Evolutionary conservation across 2,797 vertebrate species (phyloP).

Genomic region (Diplodus puntazzo): DNA sequence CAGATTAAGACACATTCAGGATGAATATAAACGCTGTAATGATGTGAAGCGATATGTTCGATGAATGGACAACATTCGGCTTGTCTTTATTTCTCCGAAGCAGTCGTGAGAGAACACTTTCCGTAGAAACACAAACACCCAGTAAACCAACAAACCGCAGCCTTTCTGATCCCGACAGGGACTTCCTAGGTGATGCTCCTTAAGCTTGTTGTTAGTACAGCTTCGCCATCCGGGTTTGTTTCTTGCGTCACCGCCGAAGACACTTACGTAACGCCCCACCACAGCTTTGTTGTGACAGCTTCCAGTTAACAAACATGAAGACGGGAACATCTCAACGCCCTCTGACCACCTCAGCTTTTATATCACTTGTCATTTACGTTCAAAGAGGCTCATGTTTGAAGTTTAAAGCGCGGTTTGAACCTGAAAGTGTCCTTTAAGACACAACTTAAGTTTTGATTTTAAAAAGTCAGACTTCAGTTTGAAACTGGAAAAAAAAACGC

Average conservation of each 20-base stretch:
- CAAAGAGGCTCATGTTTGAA: neutral
- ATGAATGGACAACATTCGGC: neutral
- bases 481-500: neutral
- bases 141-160: constrained; percentile 51
- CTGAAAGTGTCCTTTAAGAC: neutral
- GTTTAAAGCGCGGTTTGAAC: neutral
- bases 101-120: constrained; percentile 14
- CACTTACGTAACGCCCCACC: constrained; percentile 23
- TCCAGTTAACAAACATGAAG: constrained; percentile 36
- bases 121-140: constrained; percentile 61
- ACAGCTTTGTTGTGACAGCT: constrained; percentile 65
- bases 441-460: neutral
- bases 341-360: neutral
- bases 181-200: constrained; percentile 51
- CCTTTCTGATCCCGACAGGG: constrained; percentile 45
- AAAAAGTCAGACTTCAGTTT: neutral
- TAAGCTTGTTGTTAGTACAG: constrained; percentile 55
- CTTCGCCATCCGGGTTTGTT: constrained; percentile 48
- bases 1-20: neutral
- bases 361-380: neutral
- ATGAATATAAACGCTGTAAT: neutral
- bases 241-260: constrained; percentile 19
- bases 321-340: constrained; percentile 1
- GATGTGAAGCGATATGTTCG: neutral
- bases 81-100: constrained; percentile 18